Conservation (phyloP, 2,888 invertebrate genomes). For the Chironomus tentans region DNA sequence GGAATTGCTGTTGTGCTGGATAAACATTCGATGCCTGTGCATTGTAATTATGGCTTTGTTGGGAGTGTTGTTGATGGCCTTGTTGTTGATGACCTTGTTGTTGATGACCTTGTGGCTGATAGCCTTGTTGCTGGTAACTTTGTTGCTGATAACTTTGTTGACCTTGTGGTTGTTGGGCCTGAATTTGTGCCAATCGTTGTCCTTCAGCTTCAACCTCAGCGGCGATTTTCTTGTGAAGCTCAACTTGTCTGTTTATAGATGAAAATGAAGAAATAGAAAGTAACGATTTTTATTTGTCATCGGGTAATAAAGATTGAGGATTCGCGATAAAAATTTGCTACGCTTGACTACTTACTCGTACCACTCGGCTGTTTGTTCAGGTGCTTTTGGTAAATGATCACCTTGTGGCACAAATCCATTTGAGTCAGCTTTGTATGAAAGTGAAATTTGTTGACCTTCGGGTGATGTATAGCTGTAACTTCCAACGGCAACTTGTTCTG, state of each 20-base stretch:
- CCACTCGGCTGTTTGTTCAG: slow-evolving; percentile 52
- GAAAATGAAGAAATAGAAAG: background rate
- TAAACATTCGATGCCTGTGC: slow-evolving; percentile 18
- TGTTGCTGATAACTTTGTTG: slow-evolving; percentile 21
- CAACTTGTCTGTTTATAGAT: slow-evolving; percentile 15
- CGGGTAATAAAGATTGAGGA: background rate
- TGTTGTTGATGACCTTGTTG: slow-evolving; percentile 18
- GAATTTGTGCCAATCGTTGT: background rate
- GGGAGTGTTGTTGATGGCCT: background rate
- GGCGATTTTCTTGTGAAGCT: slow-evolving; percentile 19
- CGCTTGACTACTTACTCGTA: slow-evolving; percentile 21
- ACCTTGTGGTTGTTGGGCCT: slow-evolving; percentile 18
- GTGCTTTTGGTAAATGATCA: slow-evolving; percentile 67
- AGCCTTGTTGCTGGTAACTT: background rate
- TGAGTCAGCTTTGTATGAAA: slow-evolving; percentile 62
- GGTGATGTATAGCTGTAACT: slow-evolving; percentile 55
- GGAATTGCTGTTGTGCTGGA: background rate
- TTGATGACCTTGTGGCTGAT: slow-evolving; percentile 15
- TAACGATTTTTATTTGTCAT: background rate
- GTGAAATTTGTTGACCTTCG: slow-evolving; percentile 52
- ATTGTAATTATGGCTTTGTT: slow-evolving; percentile 13
- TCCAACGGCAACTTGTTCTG: slow-evolving; percentile 52
- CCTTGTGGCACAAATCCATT: slow-evolving; percentile 69
- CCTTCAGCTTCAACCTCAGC: slow-evolving; percentile 26
- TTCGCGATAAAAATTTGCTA: background rate